Conservation (phyloP, 2,113 vertebrate species). For the Noctilio leporinus region DNA sequence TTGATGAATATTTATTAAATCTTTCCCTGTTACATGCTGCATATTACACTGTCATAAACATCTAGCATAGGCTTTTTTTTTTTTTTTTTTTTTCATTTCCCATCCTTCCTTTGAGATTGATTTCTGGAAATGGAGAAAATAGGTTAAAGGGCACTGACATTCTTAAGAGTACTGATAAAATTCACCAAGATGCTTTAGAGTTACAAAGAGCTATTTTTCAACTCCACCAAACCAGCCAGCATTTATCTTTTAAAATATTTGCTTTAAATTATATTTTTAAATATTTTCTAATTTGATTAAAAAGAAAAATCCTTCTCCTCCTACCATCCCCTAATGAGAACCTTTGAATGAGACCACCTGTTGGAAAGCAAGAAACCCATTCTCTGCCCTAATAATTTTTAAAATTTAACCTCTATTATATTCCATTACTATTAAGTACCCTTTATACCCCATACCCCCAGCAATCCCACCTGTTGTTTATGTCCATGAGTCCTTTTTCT, state of each 20-base stretch:
- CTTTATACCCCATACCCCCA: no score
- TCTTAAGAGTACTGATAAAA: background rate
- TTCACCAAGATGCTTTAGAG: background rate
- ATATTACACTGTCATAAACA: background rate
- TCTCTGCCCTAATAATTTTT: background rate
- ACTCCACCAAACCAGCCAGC: background rate
- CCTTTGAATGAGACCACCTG: background rate
- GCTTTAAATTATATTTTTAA: background rate
- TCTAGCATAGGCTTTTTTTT: background rate
- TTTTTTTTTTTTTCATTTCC: background rate
- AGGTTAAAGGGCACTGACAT: background rate
- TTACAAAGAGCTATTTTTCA: background rate
- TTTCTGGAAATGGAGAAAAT: background rate
- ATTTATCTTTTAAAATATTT: background rate
- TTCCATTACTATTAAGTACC: no score
- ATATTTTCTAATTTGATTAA: background rate
- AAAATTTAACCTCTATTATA: no score
- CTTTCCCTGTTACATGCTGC: background rate
- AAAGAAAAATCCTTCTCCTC: background rate
- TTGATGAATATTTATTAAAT: no score
- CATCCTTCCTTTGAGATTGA: background rate
- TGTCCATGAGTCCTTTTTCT: no score
- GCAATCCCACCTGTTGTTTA: no score
- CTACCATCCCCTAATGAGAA: background rate
- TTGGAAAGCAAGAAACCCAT: rapidly evolving